Base-by-base conservation (phyloP, 2,888 invertebrate species). In the Trichacis sp. region DNA sequence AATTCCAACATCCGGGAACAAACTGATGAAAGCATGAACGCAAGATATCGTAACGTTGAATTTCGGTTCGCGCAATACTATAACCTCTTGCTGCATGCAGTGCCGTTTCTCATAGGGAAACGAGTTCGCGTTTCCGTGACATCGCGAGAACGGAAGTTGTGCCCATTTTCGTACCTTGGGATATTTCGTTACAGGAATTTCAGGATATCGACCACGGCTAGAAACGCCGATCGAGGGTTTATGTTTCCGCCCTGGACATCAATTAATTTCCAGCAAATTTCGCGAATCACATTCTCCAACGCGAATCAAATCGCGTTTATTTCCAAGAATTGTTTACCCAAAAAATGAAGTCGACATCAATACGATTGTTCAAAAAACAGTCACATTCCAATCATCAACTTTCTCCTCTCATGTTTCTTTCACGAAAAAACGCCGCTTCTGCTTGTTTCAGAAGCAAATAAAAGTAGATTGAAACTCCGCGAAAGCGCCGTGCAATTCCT, bases 81-180 rank as follows among this genome's bases (percentile, higher is more conserved):
- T 17, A 33, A 29, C 56, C 66, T 51, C 64, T 61, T 59, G 53
- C 68, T 59, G 64, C 68, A 59, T 56, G 62, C 64, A 68, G 64
- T 59, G 61, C 59, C 66, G 66, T 70, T 70, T 66, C 59, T 64
- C 67, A 70, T 70, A 72, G 70, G 69, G 68, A 70, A 73, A 70
- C 73, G 71, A 67, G 70, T 70, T 69, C 62, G 67, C 60, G 62
- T 67, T 64, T 61, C 66, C 69, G 69, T 65, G 69, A 67, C 69
- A 64, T 58, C 61, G 68, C 68, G 64, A 62, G 65, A 65, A 53
- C 68, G 68, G 68, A 68, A 68, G 64, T 57, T 59, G 59, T 65
- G 64, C 56, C 64, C 64, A 68, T 68, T 64, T 62, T 59, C 68
- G 64, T 68, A 64, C 68, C 68, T 64, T 68, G 68, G 68, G 52